A percentile compares a stretch with the other conserved stretches of the same genome.
Evolutionary conservation across 2,113 vertebrate species (phyloP).

Genomic region (Nibea albiflora): DNA sequence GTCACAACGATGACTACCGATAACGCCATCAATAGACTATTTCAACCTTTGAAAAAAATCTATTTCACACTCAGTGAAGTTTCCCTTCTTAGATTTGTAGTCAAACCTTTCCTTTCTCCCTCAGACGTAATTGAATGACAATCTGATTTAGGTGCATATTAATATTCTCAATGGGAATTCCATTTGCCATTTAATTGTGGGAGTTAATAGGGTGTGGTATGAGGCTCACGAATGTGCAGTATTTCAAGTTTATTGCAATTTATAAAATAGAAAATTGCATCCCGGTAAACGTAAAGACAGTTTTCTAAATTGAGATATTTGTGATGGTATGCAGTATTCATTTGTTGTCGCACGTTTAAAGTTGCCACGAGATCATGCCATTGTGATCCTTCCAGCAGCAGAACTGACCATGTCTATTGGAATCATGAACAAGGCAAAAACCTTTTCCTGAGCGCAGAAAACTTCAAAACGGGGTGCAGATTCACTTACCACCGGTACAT

Average conservation of each 20-base stretch:
- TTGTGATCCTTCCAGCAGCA: not conserved
- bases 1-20: not conserved
- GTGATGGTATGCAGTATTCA: not conserved
- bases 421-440: not conserved
- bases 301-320: slow-evolving; percentile 22
- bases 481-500: slow-evolving; percentile 27
- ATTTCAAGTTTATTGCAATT: slow-evolving; percentile 48
- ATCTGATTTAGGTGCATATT: slow-evolving; percentile 66
- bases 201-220: slow-evolving; percentile 63
- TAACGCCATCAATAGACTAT: slow-evolving; percentile 19
- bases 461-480: slow-evolving; percentile 2
- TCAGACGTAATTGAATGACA: slow-evolving; percentile 62
- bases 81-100: slow-evolving; percentile 49
- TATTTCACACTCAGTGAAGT: slow-evolving; percentile 58
- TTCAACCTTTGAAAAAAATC: slow-evolving; percentile 26
- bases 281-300: slow-evolving; percentile 14
- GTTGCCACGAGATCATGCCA: not conserved
- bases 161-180: slow-evolving; percentile 60
- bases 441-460: slow-evolving; percentile 3
- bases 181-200: slow-evolving; percentile 65
- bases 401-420: not conserved
- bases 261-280: slow-evolving; percentile 32
- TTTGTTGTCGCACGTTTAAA: slow-evolving; percentile 1
- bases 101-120: slow-evolving; percentile 41
- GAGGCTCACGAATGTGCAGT: slow-evolving; percentile 23